Base-by-base conservation (phyloP, 2,113 vertebrate species). In the Ahaetulla prasina region DNA sequence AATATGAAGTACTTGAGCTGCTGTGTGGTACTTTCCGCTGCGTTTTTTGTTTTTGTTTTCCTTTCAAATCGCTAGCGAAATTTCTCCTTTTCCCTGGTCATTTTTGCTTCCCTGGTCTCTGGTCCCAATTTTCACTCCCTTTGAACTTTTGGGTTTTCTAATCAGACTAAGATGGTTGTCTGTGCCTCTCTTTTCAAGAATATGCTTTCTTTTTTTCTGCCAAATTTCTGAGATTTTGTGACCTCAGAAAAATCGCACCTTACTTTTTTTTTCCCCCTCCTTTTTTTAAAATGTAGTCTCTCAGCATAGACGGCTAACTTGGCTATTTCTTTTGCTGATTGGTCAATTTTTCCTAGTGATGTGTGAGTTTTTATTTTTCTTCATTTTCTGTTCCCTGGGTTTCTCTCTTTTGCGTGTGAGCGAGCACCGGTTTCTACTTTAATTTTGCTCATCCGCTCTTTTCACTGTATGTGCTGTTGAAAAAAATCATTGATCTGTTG, bases 101-200 rank as follows among this genome's bases (percentile, higher is more conserved):
- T 85, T 57, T 57, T 89, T 85, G 63, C 53, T 63, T 10, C 45
- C 3, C 16, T 18, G 6, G 27, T 25, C 22, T 0, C 4, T 20
- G 2, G 39, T 9, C 47, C 47, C 93, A 49, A 91, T 35, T 53
- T 74, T 55, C 5, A 3, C 0, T n/a, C 0, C 0, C 27, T n/a
- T 80, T 11, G n/a, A n/a, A n/a, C n/a, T n/a, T n/a, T n/a, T 80
- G 3, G 45, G 57, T 57, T 54, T 49, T 84, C 20, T 22, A 35
- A 63, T 91, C 68, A 12, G 12, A 9, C 39, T 8, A 6, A 39
- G 23, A 3, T 43, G 1, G 4, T 3, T 10, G 12, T 45, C 57
- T 39, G n/a, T 39, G 22, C 85, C 52, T 80, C 20, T 47, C 80
- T 20, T 20, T 85, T 85, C 60, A 80, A 20, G 35, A 55, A 55